Conservation (phyloP, 2,888 invertebrate species). For the Operophtera brumata region DNA sequence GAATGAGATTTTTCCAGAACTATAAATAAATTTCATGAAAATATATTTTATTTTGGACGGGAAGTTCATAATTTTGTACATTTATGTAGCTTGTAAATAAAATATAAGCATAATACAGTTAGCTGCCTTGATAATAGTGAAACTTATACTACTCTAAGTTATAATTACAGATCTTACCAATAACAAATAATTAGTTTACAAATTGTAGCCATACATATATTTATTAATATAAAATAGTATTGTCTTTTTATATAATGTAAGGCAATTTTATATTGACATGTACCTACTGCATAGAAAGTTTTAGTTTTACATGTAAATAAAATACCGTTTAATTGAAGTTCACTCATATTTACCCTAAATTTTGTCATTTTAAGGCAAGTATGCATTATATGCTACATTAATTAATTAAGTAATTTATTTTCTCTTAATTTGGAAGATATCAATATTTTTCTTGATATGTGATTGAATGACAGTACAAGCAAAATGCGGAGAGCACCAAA, state of each 20-base stretch:
- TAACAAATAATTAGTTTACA: not conserved
- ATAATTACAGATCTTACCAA: not conserved
- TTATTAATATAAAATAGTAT: constrained; percentile 14
- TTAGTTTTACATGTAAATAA: constrained; percentile 8
- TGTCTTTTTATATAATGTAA: constrained; percentile 3
- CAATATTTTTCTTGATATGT: constrained; percentile 13
- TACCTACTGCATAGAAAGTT: not conserved
- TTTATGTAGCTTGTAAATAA: constrained; percentile 1
- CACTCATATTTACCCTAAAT: constrained; percentile 23
- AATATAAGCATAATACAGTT: constrained; percentile 1
- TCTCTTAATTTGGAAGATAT: constrained; percentile 10
- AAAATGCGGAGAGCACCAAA: constrained; percentile 50
- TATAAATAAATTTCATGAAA: constrained; percentile 6
- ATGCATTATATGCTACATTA: constrained; percentile 59
- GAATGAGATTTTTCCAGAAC: constrained; percentile 45
- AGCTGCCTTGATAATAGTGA: not conserved
- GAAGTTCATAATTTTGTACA: constrained; percentile 20
- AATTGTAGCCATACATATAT: constrained; percentile 1
- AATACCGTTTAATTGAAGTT: not conserved
- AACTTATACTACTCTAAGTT: not conserved
- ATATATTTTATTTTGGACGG: constrained; percentile 51
- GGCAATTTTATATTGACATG: not conserved
- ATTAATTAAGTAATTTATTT: not conserved
- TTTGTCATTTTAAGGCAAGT: constrained; percentile 51
- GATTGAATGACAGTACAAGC: constrained; percentile 10